Percentiles rank a stretch among this genome's conserved stretches.
phyloP scores from a whole-genome alignment of 2,113 vertebrate species.

The Corvus moneduloides region DNA sequence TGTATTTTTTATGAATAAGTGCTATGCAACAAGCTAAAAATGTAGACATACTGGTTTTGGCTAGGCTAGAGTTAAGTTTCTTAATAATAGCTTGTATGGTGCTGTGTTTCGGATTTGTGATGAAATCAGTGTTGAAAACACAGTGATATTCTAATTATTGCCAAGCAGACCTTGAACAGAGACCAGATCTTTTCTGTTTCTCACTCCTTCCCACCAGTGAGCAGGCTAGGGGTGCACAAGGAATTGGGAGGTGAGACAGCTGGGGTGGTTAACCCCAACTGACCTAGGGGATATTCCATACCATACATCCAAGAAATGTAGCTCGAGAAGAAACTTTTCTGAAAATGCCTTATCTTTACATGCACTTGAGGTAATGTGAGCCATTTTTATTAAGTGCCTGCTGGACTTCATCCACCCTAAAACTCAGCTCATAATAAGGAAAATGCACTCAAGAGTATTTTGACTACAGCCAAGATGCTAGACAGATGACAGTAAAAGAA shows the following conservation, averaged over 20 bases:
- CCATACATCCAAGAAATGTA: neutral
- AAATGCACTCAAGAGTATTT: neutral
- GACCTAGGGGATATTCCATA: neutral
- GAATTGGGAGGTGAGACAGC: neutral
- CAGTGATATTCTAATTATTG: neutral
- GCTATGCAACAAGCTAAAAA: neutral
- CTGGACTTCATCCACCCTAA: neutral
- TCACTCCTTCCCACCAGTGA: neutral
- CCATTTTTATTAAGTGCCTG: neutral
- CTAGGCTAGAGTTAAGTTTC: neutral
- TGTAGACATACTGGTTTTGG: neutral
- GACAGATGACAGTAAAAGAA: neutral
- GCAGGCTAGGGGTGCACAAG: neutral
- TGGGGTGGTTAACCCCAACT: neutral
- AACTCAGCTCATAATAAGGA: neutral
- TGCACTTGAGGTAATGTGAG: fast-evolving
- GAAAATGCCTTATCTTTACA: neutral
- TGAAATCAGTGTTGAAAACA: neutral
- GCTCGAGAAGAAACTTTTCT: neutral
- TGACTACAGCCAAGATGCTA: neutral
- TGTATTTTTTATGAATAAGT: neutral
- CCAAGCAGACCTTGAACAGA: neutral
- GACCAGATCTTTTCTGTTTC: neutral
- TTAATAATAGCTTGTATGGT: neutral
- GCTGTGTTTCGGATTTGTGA: neutral